Evolutionary conservation across 2,888 invertebrate genomes (phyloP).

Genomic region (Apamea sordens): DNA sequence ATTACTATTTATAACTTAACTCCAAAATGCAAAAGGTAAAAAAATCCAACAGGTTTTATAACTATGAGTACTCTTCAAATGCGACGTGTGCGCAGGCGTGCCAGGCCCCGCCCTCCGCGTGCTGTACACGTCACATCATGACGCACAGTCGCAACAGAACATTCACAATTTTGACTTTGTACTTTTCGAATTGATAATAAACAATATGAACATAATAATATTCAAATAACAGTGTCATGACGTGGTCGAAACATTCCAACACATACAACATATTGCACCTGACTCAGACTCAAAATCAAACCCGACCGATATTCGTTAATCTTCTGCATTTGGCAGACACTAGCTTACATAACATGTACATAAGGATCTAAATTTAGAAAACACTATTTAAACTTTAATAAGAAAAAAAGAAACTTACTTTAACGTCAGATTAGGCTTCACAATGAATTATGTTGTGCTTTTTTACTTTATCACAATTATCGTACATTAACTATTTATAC

Average conservation of each 20-base stretch:
- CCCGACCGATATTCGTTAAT: conserved; percentile 75
- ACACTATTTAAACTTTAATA: conserved; percentile 80
- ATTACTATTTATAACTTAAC: conserved; percentile 77
- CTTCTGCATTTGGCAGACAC: conserved; percentile 77
- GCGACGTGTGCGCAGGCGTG: conserved; percentile 60
- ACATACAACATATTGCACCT: conserved; percentile 83
- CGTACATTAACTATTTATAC: conserved; percentile 84
- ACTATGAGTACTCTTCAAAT: conserved; percentile 75
- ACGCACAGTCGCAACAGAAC: conserved; percentile 66
- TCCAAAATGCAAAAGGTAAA: conserved; percentile 84
- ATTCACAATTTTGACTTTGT: conserved; percentile 74
- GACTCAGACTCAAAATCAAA: conserved; percentile 78
- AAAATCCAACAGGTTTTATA: conserved; percentile 76
- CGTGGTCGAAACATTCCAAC: conserved; percentile 66
- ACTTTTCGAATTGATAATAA: conserved; percentile 72
- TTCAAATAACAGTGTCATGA: conserved; percentile 47
- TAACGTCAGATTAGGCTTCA: conserved; percentile 87
- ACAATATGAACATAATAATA: conserved; percentile 69
- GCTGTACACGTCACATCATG: conserved; percentile 52
- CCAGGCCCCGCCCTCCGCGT: background rate
- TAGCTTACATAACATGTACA: conserved; percentile 80
- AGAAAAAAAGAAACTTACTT: conserved; percentile 82
- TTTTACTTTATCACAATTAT: conserved; percentile 88
- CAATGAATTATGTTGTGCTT: conserved; percentile 88
- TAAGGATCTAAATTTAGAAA: conserved; percentile 82